phyloP scores from a whole-genome alignment of 2,113 vertebrate genomes.

The Synchiropus splendidus region DNA sequence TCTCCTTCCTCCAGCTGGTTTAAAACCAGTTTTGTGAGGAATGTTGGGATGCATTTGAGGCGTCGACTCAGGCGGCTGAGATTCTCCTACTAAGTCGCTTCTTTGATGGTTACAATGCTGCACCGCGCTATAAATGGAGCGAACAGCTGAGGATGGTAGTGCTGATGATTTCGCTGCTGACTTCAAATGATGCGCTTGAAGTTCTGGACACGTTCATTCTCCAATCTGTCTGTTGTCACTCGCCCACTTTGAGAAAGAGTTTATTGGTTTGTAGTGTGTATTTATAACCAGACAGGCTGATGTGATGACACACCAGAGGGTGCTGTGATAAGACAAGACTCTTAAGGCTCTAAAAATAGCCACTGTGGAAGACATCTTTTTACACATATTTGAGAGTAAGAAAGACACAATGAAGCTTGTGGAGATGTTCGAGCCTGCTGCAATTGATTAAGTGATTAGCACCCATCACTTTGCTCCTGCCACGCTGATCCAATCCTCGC shows the following conservation, averaged over 20 bases:
- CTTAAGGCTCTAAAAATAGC: constrained; percentile 4
- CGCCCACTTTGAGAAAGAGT: not conserved
- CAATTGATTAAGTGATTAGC: no score
- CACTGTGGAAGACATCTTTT: not conserved
- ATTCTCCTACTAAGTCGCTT: constrained; percentile 17
- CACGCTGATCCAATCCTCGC: no score
- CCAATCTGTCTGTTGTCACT: not conserved
- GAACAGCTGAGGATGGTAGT: constrained; percentile 25
- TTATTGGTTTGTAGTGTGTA: constrained; percentile 1
- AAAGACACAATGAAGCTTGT: no score
- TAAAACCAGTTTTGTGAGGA: no score
- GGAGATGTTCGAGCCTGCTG: no score
- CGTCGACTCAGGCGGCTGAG: constrained; percentile 7
- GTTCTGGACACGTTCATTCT: constrained; percentile 23
- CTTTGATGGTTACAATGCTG: constrained; percentile 23
- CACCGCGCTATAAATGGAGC: constrained; percentile 29
- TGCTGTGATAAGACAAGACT: not conserved
- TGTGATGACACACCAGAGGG: not conserved
- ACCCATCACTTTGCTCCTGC: no score
- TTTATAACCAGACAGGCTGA: constrained; percentile 1
- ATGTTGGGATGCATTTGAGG: no score
- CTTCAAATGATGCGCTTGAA: constrained; percentile 7
- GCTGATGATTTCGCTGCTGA: constrained; percentile 24
- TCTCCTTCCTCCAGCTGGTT: no score
- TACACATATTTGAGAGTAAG: no score